These are phyloP conservation scores for Gambusia yucatana DNA, from an alignment of 2,797 vertebrate species.

Conservation along the genomic window DNA sequence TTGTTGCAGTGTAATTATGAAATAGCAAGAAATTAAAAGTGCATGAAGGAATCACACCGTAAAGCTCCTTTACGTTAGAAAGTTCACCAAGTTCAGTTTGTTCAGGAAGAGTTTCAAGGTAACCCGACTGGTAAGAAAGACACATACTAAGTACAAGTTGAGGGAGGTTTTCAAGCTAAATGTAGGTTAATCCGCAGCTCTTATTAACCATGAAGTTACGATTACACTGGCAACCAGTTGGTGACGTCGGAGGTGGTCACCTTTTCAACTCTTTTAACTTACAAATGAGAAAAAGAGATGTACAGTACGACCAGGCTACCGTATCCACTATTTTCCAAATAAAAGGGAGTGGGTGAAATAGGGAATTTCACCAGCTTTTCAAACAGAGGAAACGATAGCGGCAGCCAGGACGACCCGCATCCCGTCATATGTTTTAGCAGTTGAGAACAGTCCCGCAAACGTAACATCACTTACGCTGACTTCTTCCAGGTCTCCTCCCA, in stretches of 20 bases:
- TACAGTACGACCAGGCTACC: neutral
- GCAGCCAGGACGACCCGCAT: slow-evolving; percentile 42
- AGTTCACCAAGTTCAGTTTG: slow-evolving; percentile 15
- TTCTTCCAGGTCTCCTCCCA: slow-evolving; percentile 39
- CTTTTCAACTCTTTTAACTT: slow-evolving; percentile 36
- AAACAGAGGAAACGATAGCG: slow-evolving; percentile 32
- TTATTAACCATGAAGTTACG: slow-evolving; percentile 19
- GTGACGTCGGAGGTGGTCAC: slow-evolving; percentile 27
- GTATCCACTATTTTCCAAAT: neutral
- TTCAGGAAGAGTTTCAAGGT: slow-evolving; percentile 6
- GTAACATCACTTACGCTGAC: slow-evolving; percentile 57
- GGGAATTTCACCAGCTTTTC: neutral
- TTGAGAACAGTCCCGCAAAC: slow-evolving; percentile 36
- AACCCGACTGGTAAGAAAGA: neutral
- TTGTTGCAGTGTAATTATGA: neutral
- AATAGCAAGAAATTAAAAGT: neutral
- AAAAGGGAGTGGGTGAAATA: neutral
- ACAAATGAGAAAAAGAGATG: slow-evolving; percentile 2
- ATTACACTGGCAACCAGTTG: slow-evolving; percentile 32
- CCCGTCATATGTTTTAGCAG: slow-evolving; percentile 36
- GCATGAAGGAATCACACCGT: neutral
- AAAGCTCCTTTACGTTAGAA: neutral
- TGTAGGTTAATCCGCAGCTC: slow-evolving; percentile 45
- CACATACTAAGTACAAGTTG: slow-evolving; percentile 5
- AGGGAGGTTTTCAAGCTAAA: slow-evolving; percentile 21